These are phyloP conservation scores for Epizoanthus scotinus DNA, from an alignment of 92 coral and sea anemone species.

Conservation along the genomic window DNA sequence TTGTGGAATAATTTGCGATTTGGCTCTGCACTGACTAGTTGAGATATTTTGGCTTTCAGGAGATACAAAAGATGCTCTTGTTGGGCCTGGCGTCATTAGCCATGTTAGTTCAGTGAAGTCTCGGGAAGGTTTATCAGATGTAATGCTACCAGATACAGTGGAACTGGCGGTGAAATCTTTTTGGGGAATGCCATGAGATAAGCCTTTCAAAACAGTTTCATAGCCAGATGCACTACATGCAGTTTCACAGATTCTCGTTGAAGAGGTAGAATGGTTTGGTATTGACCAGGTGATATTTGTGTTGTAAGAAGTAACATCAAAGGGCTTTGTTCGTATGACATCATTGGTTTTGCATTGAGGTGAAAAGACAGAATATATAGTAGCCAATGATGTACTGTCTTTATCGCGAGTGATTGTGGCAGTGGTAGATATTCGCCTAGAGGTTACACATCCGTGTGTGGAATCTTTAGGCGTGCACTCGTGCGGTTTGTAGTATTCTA, in stretches of 20 bases:
- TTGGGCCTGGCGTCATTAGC: conserved; percentile 1
- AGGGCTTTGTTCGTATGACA: not conserved
- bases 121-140: not conserved
- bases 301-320: not conserved
- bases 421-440: not conserved
- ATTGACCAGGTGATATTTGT: conserved; percentile 29
- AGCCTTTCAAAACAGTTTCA: not conserved
- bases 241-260: not conserved
- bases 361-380: not conserved
- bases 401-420: not conserved
- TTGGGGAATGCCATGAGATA: not conserved
- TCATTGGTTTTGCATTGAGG: not conserved
- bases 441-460: too few species aligned
- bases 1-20: not conserved
- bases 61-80: not conserved
- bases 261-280: not conserved
- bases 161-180: not conserved
- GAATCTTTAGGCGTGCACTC: too few species aligned
- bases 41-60: not conserved
- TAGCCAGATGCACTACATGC: not conserved
- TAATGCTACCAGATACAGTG: not conserved
- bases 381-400: not conserved
- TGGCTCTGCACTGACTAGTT: conserved; percentile 3
- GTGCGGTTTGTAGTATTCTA: not conserved
- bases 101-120: conserved; percentile 9